phyloP scores from a whole-genome alignment of 2,797 vertebrate species.

The Netta rufina region DNA sequence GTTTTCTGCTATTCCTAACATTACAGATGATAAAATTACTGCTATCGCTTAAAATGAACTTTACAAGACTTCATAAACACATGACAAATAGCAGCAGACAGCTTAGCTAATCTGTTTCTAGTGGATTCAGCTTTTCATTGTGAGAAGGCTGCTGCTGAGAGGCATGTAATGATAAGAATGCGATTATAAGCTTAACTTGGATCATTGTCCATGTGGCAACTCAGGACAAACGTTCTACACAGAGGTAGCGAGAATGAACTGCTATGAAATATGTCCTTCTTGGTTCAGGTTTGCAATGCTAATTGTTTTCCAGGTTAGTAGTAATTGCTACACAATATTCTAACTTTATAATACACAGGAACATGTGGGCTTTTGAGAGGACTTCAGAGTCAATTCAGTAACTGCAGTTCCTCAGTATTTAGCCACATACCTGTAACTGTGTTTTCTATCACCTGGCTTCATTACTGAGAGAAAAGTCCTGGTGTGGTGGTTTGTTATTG shows the following conservation, averaged over 20 bases:
- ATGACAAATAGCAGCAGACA: neutral
- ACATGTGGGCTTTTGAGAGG: neutral
- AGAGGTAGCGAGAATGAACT: neutral
- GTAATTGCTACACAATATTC: neutral
- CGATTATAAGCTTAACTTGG: conserved; percentile 42
- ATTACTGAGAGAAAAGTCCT: neutral
- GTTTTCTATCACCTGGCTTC: neutral
- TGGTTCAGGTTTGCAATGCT: neutral
- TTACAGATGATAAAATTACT: neutral
- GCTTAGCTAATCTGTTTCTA: neutral
- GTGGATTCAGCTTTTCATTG: conserved; percentile 21
- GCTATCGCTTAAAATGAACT: neutral
- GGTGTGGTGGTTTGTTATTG: neutral
- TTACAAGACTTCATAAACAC: neutral
- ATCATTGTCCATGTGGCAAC: conserved; percentile 1
- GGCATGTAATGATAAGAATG: conserved; percentile 9
- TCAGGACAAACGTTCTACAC: conserved; percentile 29
- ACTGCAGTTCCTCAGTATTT: neutral
- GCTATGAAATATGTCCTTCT: neutral
- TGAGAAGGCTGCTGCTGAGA: neutral
- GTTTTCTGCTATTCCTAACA: neutral
- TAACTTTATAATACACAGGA: neutral
- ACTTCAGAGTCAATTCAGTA: neutral
- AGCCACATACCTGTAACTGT: neutral
- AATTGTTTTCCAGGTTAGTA: neutral